phyloP scores from a whole-genome alignment of 1,140 invertebrate species.

The Hyles vespertilio region DNA sequence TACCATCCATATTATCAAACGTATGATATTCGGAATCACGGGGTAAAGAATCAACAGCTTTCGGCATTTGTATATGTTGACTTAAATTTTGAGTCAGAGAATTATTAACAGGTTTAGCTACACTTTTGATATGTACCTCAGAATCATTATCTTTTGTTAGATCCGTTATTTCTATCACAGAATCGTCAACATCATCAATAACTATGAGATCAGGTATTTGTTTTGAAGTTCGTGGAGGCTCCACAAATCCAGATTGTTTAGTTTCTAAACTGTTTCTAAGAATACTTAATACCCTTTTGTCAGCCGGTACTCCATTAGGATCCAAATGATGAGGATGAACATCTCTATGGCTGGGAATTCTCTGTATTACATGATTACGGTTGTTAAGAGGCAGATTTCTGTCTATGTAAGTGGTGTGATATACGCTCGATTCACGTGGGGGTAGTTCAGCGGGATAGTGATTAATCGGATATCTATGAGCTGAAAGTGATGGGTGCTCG shows the following conservation, averaged over 20 bases:
- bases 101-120: conserved; percentile 70
- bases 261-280: conserved; percentile 82
- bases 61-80: conserved; percentile 80
- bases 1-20: conserved; percentile 41
- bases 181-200: conserved; percentile 67
- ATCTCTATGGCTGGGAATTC: conserved; percentile 58
- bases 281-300: conserved; percentile 81
- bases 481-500: conserved; percentile 43
- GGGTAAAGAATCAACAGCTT: conserved; percentile 76
- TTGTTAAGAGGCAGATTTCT: conserved; percentile 59
- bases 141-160: conserved; percentile 55
- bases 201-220: conserved; percentile 70
- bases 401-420: conserved; percentile 54
- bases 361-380: conserved; percentile 67
- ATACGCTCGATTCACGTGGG: conserved; percentile 39
- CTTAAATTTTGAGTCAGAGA: conserved; percentile 73
- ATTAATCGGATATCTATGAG: conserved; percentile 45
- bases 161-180: conserved; percentile 67
- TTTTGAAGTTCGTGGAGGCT: conserved; percentile 66
- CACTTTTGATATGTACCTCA: conserved; percentile 34
- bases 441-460: conserved; percentile 36
- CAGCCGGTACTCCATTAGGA: conserved; percentile 69
- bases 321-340: conserved; percentile 45
- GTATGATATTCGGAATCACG: conserved; percentile 50
- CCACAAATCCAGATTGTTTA: conserved; percentile 76